Evolutionary conservation across 2,113 vertebrate species (phyloP), one percentile per base, ranked within the genome.

Genomic region (Cryptotis parvus): DNA sequence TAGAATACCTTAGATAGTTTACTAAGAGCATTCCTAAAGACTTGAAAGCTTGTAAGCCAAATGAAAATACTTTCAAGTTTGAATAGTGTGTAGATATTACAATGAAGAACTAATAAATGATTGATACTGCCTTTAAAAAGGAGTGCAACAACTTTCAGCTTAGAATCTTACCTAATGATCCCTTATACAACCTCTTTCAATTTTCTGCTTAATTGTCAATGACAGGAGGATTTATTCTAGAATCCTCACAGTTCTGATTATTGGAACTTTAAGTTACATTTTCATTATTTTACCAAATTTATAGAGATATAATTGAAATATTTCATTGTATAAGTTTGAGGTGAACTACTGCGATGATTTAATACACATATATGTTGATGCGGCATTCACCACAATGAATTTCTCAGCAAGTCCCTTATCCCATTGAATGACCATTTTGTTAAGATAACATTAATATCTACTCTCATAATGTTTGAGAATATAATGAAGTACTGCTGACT

Each of bases 61-160:
- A 85, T 33, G 55, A 33, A 35, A 95, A 79, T 35, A 61, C 18
- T 22, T 84, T 33, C 26, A 65, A 63, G 12, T 80, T 77, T 84
- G 80, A 69, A 84, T n/a, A 89, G 24, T 90, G 15, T 52, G 39
- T 29, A 80, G 55, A 94, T 41, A 82, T 37, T 83, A 74, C 43
- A 87, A 26, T 35, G 29, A 81, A 87, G 66, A 86, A 37, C 66
- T 87, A 94, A 82, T 91, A 84, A 76, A 87, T 91, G 77, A 91
- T 91, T 89, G 80, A 90, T 72, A n/a, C 4, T 31, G 87, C 87
- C 49, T 79, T 91, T 77, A 33, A 83, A 81, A 95, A 83, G 37
- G 24, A 92, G 85, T 72, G 76, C 49, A 93, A 37, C 6, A n/a
- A 45, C 33, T 90, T 90, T 41, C 14, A 55, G 18, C 73, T 94